Base-by-base conservation (phyloP, 2,888 invertebrate genomes). In the Caenorhabditis japonica region DNA sequence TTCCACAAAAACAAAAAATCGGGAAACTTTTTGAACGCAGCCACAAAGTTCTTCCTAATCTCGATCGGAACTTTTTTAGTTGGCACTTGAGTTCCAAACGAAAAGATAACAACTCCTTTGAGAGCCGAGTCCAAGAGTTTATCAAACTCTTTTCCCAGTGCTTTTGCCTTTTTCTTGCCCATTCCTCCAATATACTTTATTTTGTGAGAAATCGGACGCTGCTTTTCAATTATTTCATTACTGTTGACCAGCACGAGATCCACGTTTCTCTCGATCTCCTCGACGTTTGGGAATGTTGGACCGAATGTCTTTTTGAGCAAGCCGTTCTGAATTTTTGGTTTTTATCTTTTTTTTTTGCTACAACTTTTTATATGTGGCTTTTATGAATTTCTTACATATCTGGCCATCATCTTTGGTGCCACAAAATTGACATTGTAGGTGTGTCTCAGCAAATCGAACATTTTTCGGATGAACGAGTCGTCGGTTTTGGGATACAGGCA, bases 151-250 rank as follows among this genome's bases (percentile, higher is more conserved):
- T 58, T 33, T 4, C 44, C 47, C 46, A 76, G 38, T n/a, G 68
- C 60, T 27, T 68, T 71, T 10, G 75, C 44, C 15, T 68, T 49
- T 13, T 39, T 51, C 56, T 69, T 52, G 38, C 72, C 71, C 38
- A 82, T 75, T 15, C 79, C 80, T 38, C 83, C 83, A 41, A 83
- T 83, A 51, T 75, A 78, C 41, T 81, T 81, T 43, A 84, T 74
- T 53, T 83, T 83, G 39, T 69, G 49, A 7, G 73, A 72, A 19
- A 77, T 76, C 4, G 83, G 83, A 17, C 76, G 55, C 4, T 77
- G 69, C 27, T 83, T 58, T 53, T 84, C 84, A 25, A 83, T 73
- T 1, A 84, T 52, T 62, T 83, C 83, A 36, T 83, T 68, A 15
- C 76, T 75, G 53, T 83, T 83, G 33, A 80, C 52, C n/a, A 83